phyloP scores from a whole-genome alignment of 2,888 invertebrate genomes.

The Drosophila anomelani region DNA sequence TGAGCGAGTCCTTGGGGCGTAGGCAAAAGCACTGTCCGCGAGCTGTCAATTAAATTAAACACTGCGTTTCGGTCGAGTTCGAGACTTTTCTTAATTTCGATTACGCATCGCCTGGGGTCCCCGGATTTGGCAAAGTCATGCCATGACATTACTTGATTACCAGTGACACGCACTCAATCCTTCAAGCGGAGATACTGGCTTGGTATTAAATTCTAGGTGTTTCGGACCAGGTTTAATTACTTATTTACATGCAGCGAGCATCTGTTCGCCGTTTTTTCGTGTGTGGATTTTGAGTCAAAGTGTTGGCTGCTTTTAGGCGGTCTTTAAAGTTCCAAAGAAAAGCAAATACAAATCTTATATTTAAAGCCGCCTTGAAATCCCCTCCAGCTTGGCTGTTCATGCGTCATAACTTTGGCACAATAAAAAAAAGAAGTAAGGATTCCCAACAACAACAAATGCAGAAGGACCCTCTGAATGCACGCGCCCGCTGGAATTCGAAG shows the following conservation, averaged over 20 bases:
- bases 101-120: conserved; percentile 48
- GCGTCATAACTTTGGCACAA: conserved; percentile 27
- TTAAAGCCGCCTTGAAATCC: conserved; percentile 3
- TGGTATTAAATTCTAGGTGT: conserved; percentile 29
- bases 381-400: conserved; percentile 12
- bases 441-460: conserved; percentile 22
- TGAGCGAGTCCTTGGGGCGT: conserved; percentile 31
- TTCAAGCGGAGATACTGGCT: conserved; percentile 30
- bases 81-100: conserved; percentile 73
- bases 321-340: conserved; percentile 8
- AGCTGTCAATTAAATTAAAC: conserved; percentile 83
- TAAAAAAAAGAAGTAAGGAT: conserved; percentile 5
- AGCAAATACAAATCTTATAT: background rate
- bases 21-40: conserved; percentile 49
- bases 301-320: conserved; percentile 71
- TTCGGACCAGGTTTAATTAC: conserved; percentile 82
- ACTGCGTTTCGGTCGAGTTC: conserved; percentile 48
- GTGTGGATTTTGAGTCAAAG: conserved; percentile 21
- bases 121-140: conserved; percentile 70
- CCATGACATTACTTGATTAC: conserved; percentile 82
- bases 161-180: conserved; percentile 62
- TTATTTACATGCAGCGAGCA: conserved; percentile 76
- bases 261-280: conserved; percentile 52
- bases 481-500: conserved; percentile 13
- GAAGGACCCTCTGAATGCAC: conserved; percentile 38